Evolutionary conservation across 2,113 vertebrate genomes (phyloP).

Genomic region (Elephantulus edwardii): DNA sequence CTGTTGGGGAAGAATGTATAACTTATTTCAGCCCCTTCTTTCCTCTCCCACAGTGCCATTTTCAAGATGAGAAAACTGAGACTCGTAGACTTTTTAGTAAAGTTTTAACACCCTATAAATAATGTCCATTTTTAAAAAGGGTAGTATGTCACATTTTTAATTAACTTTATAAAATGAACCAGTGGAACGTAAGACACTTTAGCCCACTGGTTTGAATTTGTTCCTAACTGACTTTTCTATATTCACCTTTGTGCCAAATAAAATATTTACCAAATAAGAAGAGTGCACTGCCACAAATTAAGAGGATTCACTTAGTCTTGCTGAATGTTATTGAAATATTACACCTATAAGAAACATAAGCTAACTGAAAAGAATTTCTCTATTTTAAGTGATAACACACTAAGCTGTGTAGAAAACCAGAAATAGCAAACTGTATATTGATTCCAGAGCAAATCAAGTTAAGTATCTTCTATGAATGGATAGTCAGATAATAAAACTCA

Average conservation of each 20-base stretch:
- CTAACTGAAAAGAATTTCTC: neutral
- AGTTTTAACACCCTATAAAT: neutral
- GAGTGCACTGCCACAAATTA: conserved; percentile 30
- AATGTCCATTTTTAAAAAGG: neutral
- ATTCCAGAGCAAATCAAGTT: conserved; percentile 69
- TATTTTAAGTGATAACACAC: neutral
- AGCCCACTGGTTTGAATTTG: conserved; percentile 18
- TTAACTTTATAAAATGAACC: neutral
- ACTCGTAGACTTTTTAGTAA: neutral
- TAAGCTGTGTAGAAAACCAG: conserved; percentile 46
- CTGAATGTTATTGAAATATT: conserved; percentile 48
- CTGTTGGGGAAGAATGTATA: neutral
- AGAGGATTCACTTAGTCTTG: conserved; percentile 4
- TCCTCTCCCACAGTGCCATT: neutral
- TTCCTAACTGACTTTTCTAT: conserved; percentile 59
- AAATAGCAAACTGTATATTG: conserved; percentile 24
- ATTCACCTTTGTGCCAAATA: conserved; percentile 44
- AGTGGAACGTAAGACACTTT: conserved; percentile 13
- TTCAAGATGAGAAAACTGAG: conserved; percentile 37
- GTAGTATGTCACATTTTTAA: neutral
- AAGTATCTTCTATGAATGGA: conserved; percentile 11
- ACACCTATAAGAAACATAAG: neutral
- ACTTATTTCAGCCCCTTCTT: neutral
- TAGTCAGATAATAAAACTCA: conserved; percentile 51
- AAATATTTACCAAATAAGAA: conserved; percentile 51